Evolutionary conservation across 2,113 vertebrate species (phyloP).

Genomic region (Acrocephalus kingi): DNA sequence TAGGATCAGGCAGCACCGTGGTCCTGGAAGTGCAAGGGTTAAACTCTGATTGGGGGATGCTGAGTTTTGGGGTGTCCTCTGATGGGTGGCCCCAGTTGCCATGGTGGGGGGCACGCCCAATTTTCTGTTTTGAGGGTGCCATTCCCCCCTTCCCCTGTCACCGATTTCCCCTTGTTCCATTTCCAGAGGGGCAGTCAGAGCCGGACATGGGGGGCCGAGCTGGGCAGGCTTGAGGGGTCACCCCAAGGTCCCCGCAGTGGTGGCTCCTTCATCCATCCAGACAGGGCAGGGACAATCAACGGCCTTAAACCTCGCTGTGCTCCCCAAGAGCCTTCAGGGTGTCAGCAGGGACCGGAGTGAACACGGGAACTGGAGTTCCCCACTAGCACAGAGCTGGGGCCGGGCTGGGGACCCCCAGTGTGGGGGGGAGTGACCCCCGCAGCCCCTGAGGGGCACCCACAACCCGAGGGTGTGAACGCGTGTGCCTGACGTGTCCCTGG

Average conservation of each 20-base stretch:
- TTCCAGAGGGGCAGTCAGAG: background rate
- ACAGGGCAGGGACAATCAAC: background rate
- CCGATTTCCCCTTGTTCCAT: rapidly evolving
- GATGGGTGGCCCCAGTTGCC: background rate
- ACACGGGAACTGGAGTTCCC: background rate
- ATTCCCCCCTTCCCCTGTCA: background rate
- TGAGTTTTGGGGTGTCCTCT: background rate
- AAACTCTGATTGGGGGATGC: background rate
- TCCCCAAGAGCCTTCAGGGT: background rate
- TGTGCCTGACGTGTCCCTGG: background rate
- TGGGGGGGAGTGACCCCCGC: background rate
- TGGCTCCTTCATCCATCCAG: background rate
- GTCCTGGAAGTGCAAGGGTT: background rate
- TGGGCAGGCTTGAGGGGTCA: background rate
- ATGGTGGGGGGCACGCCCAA: too few relatives aligned
- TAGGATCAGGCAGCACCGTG: background rate
- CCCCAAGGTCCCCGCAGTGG: background rate
- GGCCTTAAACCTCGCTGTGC: background rate
- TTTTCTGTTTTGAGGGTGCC: background rate
- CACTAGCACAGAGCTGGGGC: background rate
- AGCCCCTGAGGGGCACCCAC: background rate
- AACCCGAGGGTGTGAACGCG: background rate
- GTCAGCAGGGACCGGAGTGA: rapidly evolving
- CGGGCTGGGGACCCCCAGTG: background rate
- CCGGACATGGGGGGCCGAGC: rapidly evolving